phyloP scores from a whole-genome alignment of 2,797 vertebrate species.

The Chaunax sp. region DNA sequence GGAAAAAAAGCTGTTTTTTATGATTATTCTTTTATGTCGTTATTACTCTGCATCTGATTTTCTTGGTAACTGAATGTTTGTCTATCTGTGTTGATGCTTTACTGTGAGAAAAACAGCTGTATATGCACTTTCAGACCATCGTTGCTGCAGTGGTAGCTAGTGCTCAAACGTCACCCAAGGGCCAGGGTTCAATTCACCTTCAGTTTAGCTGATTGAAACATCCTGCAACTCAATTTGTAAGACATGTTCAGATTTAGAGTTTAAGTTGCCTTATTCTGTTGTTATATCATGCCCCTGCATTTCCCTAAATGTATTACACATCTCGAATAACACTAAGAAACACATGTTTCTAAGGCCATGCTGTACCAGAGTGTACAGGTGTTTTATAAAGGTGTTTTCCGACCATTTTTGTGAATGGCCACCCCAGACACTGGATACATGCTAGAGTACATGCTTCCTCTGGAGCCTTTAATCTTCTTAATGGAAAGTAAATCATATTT shows the following conservation, averaged over 20 bases:
- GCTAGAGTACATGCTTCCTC: no score
- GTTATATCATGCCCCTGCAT: not conserved
- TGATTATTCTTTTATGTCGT: conserved; percentile 52
- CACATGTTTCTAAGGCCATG: no score
- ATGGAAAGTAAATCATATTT: no score
- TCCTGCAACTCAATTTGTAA: not conserved
- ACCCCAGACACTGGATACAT: no score
- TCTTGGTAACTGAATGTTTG: conserved; percentile 69
- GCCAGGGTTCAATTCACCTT: conserved; percentile 41
- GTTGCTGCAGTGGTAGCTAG: conserved; percentile 57
- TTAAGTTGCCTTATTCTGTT: conserved; percentile 15
- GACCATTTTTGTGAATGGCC: no score
- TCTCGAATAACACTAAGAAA: not conserved
- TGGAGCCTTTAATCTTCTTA: no score
- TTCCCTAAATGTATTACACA: not conserved
- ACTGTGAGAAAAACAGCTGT: conserved; percentile 71
- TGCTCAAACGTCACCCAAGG: conserved; percentile 51
- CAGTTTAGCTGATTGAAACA: conserved; percentile 37
- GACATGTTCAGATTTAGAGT: conserved; percentile 1
- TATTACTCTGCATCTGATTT: conserved; percentile 64
- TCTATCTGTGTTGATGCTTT: conserved; percentile 74
- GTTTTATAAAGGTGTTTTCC: no score
- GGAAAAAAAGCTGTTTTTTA: conserved; percentile 24
- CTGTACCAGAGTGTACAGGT: no score
- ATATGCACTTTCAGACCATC: conserved; percentile 71